Base-by-base conservation (phyloP, 2,797 vertebrate genomes). In the Acridotheres tristis region DNA sequence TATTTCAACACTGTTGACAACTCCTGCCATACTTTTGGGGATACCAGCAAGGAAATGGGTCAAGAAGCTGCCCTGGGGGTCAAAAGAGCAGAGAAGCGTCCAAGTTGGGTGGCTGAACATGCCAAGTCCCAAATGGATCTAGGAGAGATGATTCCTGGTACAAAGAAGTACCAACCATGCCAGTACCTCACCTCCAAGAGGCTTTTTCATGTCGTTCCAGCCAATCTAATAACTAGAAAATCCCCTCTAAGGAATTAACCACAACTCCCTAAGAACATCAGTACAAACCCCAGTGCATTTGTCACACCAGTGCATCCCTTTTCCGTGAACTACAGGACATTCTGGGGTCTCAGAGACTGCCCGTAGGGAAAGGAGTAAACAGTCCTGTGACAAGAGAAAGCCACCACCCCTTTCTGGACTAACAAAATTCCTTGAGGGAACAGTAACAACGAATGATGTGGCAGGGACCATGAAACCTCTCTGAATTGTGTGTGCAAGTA, bases 301-400 rank as follows among this genome's bases (percentile, higher is more conserved):
- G 29, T 67, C 74, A 53, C 19, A 3, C 1, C 77, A 53, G 11
- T 26, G 45, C 27, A 58, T 29, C 32, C 1, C 11, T 32, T 43
- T 38, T 8, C 57, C 30, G 1, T 1, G 19, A 22, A 20, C 76
- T 68, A 16, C 47, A 40, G 20, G 57, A 72, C 73, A 82, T 67
- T 51, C 53, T 23, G n/a, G 18, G 62, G 84, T 66, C 84, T 80
- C 65, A 5, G 21, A 54, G 69, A 29, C 53, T 38, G 42, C 42
- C 40, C 36, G 16, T 0, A 48, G 53, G 40, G 72, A 66, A 54
- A 85, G 19, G 36, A 55, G 7, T 30, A 5, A 50, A n/a, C 30
- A 6, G n/a, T 10, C 17, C 58, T 6, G 1, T 18, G 32, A 58
- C 9, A 5, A 0, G 0, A 42, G 61, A 67, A 58, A 61, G 53